Conservation (phyloP, 2,797 vertebrate species). For the Sylvia borin region DNA sequence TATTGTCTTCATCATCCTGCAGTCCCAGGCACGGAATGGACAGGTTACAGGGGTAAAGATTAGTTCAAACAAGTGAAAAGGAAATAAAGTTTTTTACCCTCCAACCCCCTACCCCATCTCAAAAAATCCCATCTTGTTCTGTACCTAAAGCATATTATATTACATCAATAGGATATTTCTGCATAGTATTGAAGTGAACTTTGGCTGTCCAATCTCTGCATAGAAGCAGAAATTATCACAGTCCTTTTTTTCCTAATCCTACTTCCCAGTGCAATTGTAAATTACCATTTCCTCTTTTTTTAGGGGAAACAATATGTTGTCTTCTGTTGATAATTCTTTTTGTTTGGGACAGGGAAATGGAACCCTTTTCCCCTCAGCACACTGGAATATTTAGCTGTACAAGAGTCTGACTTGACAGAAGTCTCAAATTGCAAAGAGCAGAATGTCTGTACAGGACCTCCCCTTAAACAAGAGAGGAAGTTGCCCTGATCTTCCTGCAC, state of each 20-base stretch:
- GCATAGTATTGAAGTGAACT: slow-evolving; percentile 42
- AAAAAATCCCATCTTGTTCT: neutral
- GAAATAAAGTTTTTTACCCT: neutral
- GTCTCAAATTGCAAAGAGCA: neutral
- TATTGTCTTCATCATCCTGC: slow-evolving; percentile 99
- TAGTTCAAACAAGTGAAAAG: neutral
- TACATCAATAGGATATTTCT: slow-evolving; percentile 66
- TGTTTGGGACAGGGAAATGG: neutral
- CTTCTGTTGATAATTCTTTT: neutral
- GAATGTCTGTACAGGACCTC: neutral
- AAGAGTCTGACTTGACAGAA: neutral
- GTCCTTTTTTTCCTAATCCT: neutral
- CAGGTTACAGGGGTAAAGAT: slow-evolving; percentile 17
- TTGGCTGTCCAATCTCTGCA: neutral
- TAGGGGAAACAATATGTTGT: no score
- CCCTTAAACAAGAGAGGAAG: neutral
- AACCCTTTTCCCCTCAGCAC: neutral
- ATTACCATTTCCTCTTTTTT: neutral
- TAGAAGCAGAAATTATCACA: neutral
- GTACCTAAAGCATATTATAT: neutral
- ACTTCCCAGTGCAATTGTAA: neutral
- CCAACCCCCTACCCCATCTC: neutral
- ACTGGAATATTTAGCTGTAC: neutral
- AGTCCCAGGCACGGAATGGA: slow-evolving; percentile 39
- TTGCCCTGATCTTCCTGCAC: neutral